Percentiles rank a stretch among this genome's conserved stretches.
Evolutionary conservation across 2,888 invertebrate genomes (phyloP).

Genomic region (Meteorus cinctellus): DNA sequence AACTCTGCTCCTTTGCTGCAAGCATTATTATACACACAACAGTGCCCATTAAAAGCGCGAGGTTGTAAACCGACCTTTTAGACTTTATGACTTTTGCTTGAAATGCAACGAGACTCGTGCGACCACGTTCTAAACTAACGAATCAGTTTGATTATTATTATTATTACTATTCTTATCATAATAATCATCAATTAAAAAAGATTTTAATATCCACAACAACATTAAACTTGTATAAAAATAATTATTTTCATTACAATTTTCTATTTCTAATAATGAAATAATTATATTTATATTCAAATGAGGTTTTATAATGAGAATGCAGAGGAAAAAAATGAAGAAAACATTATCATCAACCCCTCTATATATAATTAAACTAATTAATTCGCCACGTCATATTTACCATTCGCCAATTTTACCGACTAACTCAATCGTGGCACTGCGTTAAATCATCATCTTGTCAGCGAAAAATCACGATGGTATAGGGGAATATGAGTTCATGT

Average conservation of each 20-base stretch:
- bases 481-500: slow-evolving; percentile 27
- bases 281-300: not conserved
- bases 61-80: slow-evolving; percentile 68
- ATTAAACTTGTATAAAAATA: not conserved
- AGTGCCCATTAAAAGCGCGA: slow-evolving; percentile 48
- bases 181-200: too few relatives aligned
- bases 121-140: slow-evolving; percentile 42
- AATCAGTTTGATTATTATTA: not conserved
- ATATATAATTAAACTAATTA: slow-evolving; percentile 43
- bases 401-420: slow-evolving; percentile 55
- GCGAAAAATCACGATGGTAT: slow-evolving; percentile 58
- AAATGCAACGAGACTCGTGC: slow-evolving; percentile 59
- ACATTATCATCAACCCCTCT: not conserved
- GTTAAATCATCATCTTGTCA: slow-evolving; percentile 63
- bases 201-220: too few relatives aligned
- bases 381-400: slow-evolving; percentile 57
- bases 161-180: not conserved
- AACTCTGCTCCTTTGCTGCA: slow-evolving; percentile 50
- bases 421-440: slow-evolving; percentile 56
- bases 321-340: not conserved
- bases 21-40: slow-evolving; percentile 52
- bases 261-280: not conserved
- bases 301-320: not conserved
- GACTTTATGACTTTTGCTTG: slow-evolving; percentile 66
- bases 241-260: not conserved